phyloP scores from a whole-genome alignment of 2,113 vertebrate species.

The Xerus inauris region DNA sequence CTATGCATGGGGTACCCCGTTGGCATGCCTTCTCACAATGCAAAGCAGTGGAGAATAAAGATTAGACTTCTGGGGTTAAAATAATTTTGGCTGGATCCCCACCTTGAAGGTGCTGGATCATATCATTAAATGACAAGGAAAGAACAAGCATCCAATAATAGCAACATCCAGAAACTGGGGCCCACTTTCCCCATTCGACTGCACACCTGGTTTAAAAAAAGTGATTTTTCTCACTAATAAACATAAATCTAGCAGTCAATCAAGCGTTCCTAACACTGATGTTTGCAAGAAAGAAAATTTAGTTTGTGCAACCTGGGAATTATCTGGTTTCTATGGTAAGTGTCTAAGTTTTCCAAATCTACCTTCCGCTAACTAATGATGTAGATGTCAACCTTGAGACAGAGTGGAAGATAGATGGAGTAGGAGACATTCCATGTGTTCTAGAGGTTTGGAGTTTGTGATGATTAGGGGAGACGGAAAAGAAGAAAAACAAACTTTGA shows the following conservation, averaged over 20 bases:
- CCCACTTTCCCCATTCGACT: neutral
- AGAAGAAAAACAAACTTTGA: slow-evolving; percentile 63
- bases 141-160: neutral
- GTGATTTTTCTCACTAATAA: neutral
- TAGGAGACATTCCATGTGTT: neutral
- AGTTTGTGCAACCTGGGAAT: slow-evolving; percentile 26
- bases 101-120: neutral
- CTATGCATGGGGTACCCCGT: neutral
- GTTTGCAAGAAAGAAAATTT: slow-evolving; percentile 51
- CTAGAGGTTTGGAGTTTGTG: slow-evolving; percentile 8
- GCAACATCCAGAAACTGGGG: neutral
- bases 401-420: neutral
- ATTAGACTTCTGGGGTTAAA: neutral
- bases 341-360: slow-evolving; percentile 36
- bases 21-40: neutral
- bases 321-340: neutral
- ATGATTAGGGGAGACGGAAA: neutral
- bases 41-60: neutral
- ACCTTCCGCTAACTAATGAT: neutral
- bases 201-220: neutral
- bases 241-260: neutral
- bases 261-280: slow-evolving; percentile 21
- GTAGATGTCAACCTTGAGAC: neutral
- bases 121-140: neutral
- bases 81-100: neutral